Evolutionary conservation across 1,140 invertebrate species (phyloP).

Genomic region (Trichomalopsis sarcophagae): DNA sequence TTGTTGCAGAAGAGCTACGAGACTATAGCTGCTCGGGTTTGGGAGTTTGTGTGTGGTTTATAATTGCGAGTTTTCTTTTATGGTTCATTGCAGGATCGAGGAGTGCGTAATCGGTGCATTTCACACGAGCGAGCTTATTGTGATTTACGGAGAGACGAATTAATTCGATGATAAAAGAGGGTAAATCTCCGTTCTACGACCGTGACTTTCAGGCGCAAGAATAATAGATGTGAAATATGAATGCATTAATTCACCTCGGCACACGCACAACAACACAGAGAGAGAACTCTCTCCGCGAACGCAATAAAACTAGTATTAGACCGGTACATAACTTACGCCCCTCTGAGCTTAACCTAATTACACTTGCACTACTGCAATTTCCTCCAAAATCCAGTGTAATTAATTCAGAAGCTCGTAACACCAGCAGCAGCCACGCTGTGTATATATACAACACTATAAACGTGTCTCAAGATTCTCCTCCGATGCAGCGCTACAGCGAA

Average conservation of each 20-base stretch:
- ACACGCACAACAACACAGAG: too few relatives aligned
- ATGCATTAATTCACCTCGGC: background rate
- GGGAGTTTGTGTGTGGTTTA: background rate
- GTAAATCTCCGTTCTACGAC: background rate
- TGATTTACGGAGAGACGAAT: background rate
- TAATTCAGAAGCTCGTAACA: slow-evolving; percentile 7
- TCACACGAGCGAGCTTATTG: background rate
- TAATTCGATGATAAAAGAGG: background rate
- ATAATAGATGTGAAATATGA: slow-evolving; percentile 1
- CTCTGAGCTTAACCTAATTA: slow-evolving; percentile 23
- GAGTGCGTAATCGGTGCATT: background rate
- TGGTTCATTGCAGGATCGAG: too few relatives aligned
- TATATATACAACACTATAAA: background rate
- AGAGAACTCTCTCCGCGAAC: background rate
- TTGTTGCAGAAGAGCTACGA: background rate
- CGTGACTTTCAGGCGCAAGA: background rate
- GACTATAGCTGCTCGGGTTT: background rate
- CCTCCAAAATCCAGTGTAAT: slow-evolving; percentile 1
- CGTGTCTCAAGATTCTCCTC: background rate
- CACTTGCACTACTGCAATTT: background rate
- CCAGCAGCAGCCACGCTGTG: background rate
- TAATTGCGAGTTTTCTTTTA: background rate
- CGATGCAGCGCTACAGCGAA: background rate
- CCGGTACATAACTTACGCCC: background rate
- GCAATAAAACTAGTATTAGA: slow-evolving; percentile 13